A percentile compares a stretch with the other conserved stretches of the same genome.
Evolutionary conservation across 2,113 vertebrate species (phyloP).

Genomic region (Egretta garzetta): DNA sequence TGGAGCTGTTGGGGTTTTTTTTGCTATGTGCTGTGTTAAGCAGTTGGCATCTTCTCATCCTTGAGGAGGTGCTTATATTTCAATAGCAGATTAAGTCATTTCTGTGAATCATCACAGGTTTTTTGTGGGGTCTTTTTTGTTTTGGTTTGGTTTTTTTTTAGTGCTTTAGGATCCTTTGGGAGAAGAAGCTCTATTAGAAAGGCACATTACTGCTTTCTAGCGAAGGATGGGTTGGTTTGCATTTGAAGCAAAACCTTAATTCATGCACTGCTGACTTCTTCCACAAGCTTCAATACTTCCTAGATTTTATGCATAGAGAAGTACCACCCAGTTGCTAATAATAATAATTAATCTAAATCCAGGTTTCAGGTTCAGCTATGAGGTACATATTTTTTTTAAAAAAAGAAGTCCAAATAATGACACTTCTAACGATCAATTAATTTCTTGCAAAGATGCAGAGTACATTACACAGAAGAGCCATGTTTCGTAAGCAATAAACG

Average conservation of each 20-base stretch:
- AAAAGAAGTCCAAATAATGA: background rate
- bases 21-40: background rate
- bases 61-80: background rate
- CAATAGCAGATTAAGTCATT: background rate
- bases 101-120: background rate
- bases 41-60: background rate
- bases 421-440: background rate
- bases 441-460: background rate
- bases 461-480: background rate
- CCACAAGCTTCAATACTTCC: background rate
- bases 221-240: conserved; percentile 7
- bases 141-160: background rate
- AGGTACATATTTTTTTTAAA: background rate
- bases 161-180: background rate
- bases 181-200: conserved; percentile 1
- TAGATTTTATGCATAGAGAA: background rate
- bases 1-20: background rate
- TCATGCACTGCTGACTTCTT: background rate
- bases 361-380: background rate
- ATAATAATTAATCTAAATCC: background rate
- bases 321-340: background rate
- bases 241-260: conserved; percentile 31
- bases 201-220: background rate
- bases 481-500: background rate
- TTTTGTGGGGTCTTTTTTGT: background rate